phyloP scores from a whole-genome alignment of 2,888 invertebrate species.

The Sinhomidia bicolor region DNA sequence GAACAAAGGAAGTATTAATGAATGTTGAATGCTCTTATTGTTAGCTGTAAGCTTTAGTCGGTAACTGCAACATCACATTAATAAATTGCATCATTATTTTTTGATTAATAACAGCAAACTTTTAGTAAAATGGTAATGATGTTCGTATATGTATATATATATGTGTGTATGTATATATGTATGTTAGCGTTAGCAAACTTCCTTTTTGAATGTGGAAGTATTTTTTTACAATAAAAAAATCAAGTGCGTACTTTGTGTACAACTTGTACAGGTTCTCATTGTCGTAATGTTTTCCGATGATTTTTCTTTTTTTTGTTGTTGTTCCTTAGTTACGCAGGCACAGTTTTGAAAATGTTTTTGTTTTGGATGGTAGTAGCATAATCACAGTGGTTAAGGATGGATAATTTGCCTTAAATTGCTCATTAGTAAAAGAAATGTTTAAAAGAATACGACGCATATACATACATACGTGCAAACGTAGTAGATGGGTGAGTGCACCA shows the following conservation, averaged over 20 bases:
- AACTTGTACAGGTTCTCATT: too few relatives aligned
- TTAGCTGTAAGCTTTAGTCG: background rate
- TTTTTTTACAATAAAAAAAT: background rate
- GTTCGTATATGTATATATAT: too few relatives aligned
- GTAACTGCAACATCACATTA: conserved; percentile 27
- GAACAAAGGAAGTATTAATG: conserved; percentile 21
- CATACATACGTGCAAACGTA: too few relatives aligned
- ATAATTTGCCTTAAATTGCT: background rate
- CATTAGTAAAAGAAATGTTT: too few relatives aligned
- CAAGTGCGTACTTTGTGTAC: too few relatives aligned
- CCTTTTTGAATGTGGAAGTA: background rate
- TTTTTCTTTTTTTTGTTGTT: too few relatives aligned
- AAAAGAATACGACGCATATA: too few relatives aligned
- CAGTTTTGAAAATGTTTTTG: too few relatives aligned
- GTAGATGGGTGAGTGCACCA: background rate
- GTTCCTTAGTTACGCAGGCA: too few relatives aligned
- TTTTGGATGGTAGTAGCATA: too few relatives aligned
- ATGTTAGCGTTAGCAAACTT: background rate
- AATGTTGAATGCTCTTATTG: background rate
- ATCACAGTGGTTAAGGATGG: background rate
- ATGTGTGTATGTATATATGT: background rate
- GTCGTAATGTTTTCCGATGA: too few relatives aligned
- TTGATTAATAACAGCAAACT: background rate
- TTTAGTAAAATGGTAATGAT: background rate
- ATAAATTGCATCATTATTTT: conserved; percentile 38